These are phyloP conservation scores for Orthonyx spaldingii DNA, from an alignment of 2,113 vertebrate species.

Conservation along the genomic window DNA sequence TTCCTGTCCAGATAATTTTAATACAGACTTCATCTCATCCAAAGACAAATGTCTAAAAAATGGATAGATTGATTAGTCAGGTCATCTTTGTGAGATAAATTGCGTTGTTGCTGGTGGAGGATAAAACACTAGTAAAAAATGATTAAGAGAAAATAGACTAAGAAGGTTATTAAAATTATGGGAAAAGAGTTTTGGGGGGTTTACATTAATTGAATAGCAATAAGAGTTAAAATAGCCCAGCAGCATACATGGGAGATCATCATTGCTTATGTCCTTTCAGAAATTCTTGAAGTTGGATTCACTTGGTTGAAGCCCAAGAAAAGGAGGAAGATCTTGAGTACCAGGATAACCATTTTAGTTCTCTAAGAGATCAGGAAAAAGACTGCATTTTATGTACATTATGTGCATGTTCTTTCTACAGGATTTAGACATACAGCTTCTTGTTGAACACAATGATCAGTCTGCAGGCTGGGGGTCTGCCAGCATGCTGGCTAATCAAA, in stretches of 20 bases:
- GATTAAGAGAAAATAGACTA: not conserved
- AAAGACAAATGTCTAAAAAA: not conserved
- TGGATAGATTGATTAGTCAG: not conserved
- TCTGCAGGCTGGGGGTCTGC: not conserved
- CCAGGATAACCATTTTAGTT: not conserved
- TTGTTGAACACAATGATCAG: not conserved
- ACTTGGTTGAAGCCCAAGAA: not conserved
- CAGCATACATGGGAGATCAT: fast-evolving
- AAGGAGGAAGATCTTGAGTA: not conserved
- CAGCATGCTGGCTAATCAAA: not conserved
- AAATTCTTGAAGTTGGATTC: not conserved
- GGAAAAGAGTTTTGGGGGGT: not conserved
- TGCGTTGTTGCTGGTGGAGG: not conserved
- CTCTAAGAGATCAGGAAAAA: not conserved
- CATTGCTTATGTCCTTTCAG: not conserved
- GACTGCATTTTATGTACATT: not conserved
- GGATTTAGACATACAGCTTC: not conserved
- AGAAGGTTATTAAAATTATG: not conserved
- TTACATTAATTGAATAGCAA: not conserved
- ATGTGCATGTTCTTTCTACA: not conserved
- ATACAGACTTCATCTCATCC: not conserved
- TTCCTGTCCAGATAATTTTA: not conserved
- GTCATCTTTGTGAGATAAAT: not conserved
- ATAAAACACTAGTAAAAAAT: not conserved
- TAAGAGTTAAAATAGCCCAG: not conserved